Conservation (phyloP, 2,797 vertebrate species). For the Xiphophorus birchmanni region DNA sequence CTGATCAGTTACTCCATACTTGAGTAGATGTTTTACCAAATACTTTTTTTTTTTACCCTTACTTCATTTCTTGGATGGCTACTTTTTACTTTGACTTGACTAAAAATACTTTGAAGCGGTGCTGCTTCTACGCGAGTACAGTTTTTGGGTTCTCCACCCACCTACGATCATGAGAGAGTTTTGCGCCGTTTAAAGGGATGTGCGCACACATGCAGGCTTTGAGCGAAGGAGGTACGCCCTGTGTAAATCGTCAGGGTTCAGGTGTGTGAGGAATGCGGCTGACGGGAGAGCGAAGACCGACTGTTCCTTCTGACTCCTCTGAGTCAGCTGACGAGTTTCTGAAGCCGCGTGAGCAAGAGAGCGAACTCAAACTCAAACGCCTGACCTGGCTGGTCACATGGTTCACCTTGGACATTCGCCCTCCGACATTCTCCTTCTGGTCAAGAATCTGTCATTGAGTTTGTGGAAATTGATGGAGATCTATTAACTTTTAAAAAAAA, state of each 20-base stretch:
- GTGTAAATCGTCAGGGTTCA: constrained; percentile 48
- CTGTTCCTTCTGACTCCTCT: constrained; percentile 59
- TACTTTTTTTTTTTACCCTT: too few relatives aligned
- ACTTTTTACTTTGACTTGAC: too few relatives aligned
- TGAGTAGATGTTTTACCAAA: too few relatives aligned
- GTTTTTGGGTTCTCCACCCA: too few relatives aligned
- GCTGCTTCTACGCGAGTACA: too few relatives aligned
- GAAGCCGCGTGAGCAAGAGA: constrained; percentile 11
- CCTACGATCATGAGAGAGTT: background rate
- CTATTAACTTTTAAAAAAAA: background rate
- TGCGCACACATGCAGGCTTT: constrained; percentile 4
- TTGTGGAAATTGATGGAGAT: background rate
- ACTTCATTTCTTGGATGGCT: too few relatives aligned
- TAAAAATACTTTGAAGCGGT: too few relatives aligned
- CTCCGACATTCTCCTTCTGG: background rate
- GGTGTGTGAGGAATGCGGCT: constrained; percentile 69
- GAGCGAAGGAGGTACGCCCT: constrained; percentile 1
- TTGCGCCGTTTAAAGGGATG: background rate
- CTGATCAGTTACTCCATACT: too few relatives aligned
- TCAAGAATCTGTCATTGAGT: constrained; percentile 21
- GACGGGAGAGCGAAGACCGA: constrained; percentile 45
- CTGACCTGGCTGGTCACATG: constrained; percentile 36
- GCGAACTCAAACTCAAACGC: background rate
- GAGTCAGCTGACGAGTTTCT: constrained; percentile 68
- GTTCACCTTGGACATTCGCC: constrained; percentile 32